Evolutionary conservation across 2,113 vertebrate genomes (phyloP).

Genomic region (Oncorhynchus keta): DNA sequence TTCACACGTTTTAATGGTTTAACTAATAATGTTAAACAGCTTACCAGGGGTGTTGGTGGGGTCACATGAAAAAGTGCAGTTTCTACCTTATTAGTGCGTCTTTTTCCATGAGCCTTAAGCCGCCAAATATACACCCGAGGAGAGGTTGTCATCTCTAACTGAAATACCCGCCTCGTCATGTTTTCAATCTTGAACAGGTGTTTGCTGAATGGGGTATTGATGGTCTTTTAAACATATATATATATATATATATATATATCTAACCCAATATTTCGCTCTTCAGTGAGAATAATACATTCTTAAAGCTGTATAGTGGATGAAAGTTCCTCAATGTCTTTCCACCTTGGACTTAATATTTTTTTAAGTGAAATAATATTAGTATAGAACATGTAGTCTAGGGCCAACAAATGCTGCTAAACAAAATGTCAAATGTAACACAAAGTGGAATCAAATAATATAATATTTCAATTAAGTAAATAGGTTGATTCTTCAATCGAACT

Average conservation of each 20-base stretch:
- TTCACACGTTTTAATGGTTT: slow-evolving; percentile 85
- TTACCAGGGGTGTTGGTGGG: slow-evolving; percentile 86
- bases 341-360: no score
- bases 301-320: no score
- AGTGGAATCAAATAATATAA: no score
- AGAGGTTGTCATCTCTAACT: slow-evolving; percentile 82
- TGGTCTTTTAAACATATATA: slow-evolving; percentile 52
- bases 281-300: background rate
- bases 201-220: slow-evolving; percentile 85
- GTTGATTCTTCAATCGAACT: no score
- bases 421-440: no score
- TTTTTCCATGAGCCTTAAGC: slow-evolving; percentile 78
- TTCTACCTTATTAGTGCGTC: slow-evolving; percentile 94
- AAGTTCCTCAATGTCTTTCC: no score
- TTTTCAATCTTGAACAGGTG: slow-evolving; percentile 98
- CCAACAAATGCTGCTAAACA: no score
- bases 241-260: no score
- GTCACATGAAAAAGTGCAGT: slow-evolving; percentile 91
- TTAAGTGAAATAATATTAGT: no score
- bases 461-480: no score
- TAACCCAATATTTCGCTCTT: slow-evolving; percentile 6
- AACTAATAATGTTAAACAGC: slow-evolving; percentile 95
- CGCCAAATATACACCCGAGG: slow-evolving; percentile 78
- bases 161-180: slow-evolving; percentile 81
- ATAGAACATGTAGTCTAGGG: no score